A percentile compares a stretch with the other conserved stretches of the same genome.
Evolutionary conservation across 2,888 invertebrate species (phyloP).

Genomic region (Patella caerulea): DNA sequence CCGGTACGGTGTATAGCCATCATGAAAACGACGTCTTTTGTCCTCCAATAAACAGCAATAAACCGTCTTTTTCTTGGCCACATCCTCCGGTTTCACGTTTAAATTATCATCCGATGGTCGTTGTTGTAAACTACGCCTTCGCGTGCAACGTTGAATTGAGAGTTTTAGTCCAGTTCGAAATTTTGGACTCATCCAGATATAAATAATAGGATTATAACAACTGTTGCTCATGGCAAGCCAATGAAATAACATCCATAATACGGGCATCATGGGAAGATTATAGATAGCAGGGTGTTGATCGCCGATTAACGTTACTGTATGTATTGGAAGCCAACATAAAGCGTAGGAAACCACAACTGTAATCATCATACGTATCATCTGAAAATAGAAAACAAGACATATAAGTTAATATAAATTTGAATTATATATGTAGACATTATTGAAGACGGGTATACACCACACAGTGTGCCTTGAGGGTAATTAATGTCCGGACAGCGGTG

Average conservation of each 20-base stretch:
- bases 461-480: too few species aligned
- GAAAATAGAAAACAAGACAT: slow-evolving; percentile 20
- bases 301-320: slow-evolving; percentile 46
- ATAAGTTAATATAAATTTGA: neutral
- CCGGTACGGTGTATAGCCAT: neutral
- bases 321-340: slow-evolving; percentile 53
- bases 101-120: slow-evolving; percentile 44
- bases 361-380: slow-evolving; percentile 56
- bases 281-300: slow-evolving; percentile 48
- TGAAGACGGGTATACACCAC: too few species aligned
- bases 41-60: neutral
- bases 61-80: neutral
- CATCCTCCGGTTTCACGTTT: slow-evolving; percentile 14
- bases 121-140: slow-evolving; percentile 31
- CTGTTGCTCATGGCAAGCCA: slow-evolving; percentile 57
- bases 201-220: slow-evolving; percentile 53
- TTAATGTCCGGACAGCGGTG: too few species aligned
- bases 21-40: slow-evolving; percentile 2
- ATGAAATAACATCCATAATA: slow-evolving; percentile 50
- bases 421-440: too few species aligned
- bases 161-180: slow-evolving; percentile 47
- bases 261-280: slow-evolving; percentile 44
- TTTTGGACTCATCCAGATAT: slow-evolving; percentile 55
- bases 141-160: slow-evolving; percentile 41
- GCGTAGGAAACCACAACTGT: slow-evolving; percentile 54